Conservation (phyloP, 2,113 vertebrate species). For the Cyanoliseus patagonus region DNA sequence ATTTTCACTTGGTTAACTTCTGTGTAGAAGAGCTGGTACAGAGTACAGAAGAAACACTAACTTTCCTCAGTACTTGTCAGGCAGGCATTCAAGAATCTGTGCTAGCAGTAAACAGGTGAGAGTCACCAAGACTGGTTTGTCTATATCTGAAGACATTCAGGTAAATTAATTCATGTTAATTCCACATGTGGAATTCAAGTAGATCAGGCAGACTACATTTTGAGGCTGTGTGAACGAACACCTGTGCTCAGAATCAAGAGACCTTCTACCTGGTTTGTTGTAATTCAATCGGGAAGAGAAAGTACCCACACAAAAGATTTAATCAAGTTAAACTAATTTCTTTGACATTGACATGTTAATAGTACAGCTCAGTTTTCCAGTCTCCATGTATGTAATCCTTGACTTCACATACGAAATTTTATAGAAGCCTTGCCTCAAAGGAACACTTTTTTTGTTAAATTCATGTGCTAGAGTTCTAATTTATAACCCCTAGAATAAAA, state of each 20-base stretch:
- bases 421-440: background rate
- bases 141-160: background rate
- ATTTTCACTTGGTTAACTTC: conserved; percentile 19
- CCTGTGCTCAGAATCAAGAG: background rate
- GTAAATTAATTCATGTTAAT: background rate
- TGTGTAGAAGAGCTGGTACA: background rate
- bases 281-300: background rate
- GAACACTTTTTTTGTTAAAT: background rate
- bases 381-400: background rate
- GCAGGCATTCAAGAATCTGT: background rate
- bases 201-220: background rate
- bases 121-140: background rate
- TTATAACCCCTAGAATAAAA: background rate
- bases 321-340: background rate
- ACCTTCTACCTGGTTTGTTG: background rate
- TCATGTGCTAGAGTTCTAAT: background rate
- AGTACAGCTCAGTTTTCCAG: background rate
- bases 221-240: background rate
- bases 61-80: background rate
- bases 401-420: background rate
- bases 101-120: background rate
- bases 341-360: background rate
- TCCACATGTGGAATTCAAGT: background rate
- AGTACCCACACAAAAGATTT: background rate
- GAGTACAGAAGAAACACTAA: background rate